Conservation (phyloP, 2,113 vertebrate genomes). For the Emberiza fucata region DNA sequence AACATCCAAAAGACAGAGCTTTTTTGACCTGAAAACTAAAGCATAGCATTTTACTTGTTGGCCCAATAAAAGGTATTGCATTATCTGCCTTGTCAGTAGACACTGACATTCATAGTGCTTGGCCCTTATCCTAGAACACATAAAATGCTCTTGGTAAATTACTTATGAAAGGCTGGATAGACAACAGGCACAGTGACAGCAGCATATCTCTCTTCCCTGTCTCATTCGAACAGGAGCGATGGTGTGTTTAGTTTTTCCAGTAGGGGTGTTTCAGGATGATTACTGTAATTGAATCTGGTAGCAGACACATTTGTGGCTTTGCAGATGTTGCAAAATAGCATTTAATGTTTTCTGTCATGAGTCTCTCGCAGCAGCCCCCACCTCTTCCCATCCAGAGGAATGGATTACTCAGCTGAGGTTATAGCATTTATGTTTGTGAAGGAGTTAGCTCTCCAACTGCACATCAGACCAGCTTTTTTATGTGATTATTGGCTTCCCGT, state of each 20-base stretch:
- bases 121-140: not conserved
- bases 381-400: not conserved
- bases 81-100: conserved; percentile 11
- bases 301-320: not conserved
- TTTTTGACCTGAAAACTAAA: conserved; percentile 1
- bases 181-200: not conserved
- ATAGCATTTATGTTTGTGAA: not conserved
- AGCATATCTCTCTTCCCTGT: not conserved
- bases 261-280: not conserved
- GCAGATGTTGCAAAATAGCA: not conserved
- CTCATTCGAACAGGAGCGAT: not conserved
- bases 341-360: not conserved
- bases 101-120: conserved; percentile 4
- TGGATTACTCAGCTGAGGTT: not conserved
- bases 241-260: not conserved
- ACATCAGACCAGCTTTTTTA: not conserved
- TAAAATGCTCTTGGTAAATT: not conserved
- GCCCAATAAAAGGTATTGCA: conserved; percentile 1
- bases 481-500: not conserved
- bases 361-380: not conserved
- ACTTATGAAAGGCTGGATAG: not conserved
- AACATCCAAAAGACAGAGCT: not conserved
- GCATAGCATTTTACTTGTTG: conserved; percentile 5
- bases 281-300: not conserved
- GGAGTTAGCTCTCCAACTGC: not conserved